Conservation (phyloP, 2,797 vertebrate genomes). For the Tenualosa ilisha region DNA sequence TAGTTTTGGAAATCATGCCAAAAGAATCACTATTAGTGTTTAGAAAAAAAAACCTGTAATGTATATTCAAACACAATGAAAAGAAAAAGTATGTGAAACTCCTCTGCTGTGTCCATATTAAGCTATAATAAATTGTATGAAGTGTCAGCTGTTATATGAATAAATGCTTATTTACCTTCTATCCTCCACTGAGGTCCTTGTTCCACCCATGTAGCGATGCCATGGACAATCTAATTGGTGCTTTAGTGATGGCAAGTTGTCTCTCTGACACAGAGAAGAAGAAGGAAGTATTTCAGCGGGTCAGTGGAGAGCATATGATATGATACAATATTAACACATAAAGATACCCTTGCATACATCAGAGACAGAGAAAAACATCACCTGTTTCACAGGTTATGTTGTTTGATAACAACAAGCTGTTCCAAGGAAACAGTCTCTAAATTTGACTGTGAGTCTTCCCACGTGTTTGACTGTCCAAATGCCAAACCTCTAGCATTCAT, state of each 20-base stretch:
- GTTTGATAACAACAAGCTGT: constrained; percentile 24
- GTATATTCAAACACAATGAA: too few relatives aligned
- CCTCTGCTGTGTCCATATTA: too few relatives aligned
- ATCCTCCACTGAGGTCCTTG: neutral
- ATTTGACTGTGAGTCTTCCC: constrained; percentile 27
- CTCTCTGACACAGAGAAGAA: neutral
- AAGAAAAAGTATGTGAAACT: too few relatives aligned
- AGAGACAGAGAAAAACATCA: neutral
- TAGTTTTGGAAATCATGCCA: too few relatives aligned
- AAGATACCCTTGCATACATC: neutral
- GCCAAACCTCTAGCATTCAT: neutral
- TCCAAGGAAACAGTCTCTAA: constrained; percentile 26
- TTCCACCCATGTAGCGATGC: constrained; percentile 23
- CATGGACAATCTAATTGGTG: constrained; percentile 9
- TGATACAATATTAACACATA: neutral
- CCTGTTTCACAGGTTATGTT: constrained; percentile 21
- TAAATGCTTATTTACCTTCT: too few relatives aligned
- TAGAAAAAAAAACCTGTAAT: too few relatives aligned
- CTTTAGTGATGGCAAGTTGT: constrained; percentile 22
- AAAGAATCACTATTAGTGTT: too few relatives aligned
- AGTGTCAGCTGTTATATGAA: too few relatives aligned
- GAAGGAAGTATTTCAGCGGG: neutral
- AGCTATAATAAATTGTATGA: too few relatives aligned
- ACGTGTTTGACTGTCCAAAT: constrained; percentile 22
- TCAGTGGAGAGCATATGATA: neutral